Base-by-base conservation (phyloP, 2,888 invertebrate species). In the Callyntrura guangdongensis region DNA sequence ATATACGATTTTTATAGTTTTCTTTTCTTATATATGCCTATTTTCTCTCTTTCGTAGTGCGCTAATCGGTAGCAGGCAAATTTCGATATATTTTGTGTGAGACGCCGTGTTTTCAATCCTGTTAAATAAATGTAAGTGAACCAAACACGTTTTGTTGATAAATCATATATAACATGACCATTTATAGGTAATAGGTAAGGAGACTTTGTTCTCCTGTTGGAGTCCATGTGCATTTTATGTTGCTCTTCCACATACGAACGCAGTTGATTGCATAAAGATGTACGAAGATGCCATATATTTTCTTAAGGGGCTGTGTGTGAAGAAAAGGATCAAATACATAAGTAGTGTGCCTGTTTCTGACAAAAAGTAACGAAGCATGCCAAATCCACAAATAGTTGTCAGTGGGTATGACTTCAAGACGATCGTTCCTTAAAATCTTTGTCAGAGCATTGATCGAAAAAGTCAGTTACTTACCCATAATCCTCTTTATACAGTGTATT, bases 321-420 rank as follows among this genome's bases (percentile, higher is more conserved):
- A 83, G 17, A 56, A 69, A 67, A 79, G 86, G 86, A 67, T 53
- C 67, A 47, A 47, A 25, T 25, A n/a, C n/a, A n/a, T n/a, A 77
- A 77, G 53, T 53, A 17, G 45, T 47, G 64, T 86, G 64, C 59
- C 87, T 88, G 89, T 89, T 74, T 74, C 61, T 82, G 89, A 89
- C 82, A 89, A 25, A 84, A 84, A 84, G 89, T 89, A 89, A 89
- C 83, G 77, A 77, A 89, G 77, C 83, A 84, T 84, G 84, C 83
- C 83, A 84, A 89, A 89, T 74, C 82, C 83, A 45, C 59, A 72
- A 74, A 61, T 83, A 83, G 72, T 82, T 89, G 83, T 83, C 61
- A 89, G 88, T 89, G 82, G 82, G 86, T 79, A 86, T 81, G 81
- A 64, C 36, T 61, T 72, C 83, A 83, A 69, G 45, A 82, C 49